phyloP scores from a whole-genome alignment of 1,140 invertebrate genomes.

The Nasonia longicornis region DNA sequence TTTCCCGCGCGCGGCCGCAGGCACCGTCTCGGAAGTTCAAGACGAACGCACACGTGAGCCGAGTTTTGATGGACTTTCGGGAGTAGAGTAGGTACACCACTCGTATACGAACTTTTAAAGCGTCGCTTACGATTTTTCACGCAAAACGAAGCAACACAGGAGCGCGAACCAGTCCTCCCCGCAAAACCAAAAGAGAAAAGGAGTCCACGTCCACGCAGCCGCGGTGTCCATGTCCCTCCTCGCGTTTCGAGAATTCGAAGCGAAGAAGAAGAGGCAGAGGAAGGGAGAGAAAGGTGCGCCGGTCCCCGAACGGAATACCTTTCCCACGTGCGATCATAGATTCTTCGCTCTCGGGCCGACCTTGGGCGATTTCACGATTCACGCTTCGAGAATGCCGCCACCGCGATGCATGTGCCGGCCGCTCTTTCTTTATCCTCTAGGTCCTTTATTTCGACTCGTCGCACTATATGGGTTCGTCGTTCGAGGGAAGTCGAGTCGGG shows the following conservation, averaged over 20 bases:
- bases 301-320: conserved; percentile 35
- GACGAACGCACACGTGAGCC: not conserved
- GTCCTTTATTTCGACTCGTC: not conserved
- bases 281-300: conserved; percentile 37
- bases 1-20: not conserved
- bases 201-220: not conserved
- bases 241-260: not conserved
- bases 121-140: no score
- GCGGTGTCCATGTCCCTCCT: not conserved
- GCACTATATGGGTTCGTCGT: no score
- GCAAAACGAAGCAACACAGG: no score
- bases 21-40: not conserved
- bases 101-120: no score
- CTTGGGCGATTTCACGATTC: conserved; percentile 54
- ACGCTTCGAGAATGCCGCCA: conserved; percentile 47
- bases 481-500: not conserved
- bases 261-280: conserved; percentile 4
- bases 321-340: conserved; percentile 51
- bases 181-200: not conserved
- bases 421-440: not conserved
- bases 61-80: not conserved
- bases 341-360: conserved; percentile 19
- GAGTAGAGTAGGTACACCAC: no score
- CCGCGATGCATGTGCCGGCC: not conserved
- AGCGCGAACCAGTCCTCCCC: no score